These are phyloP conservation scores for Alviniconcha strummeri DNA, from an alignment of 2,888 invertebrate genomes.

Conservation along the genomic window DNA sequence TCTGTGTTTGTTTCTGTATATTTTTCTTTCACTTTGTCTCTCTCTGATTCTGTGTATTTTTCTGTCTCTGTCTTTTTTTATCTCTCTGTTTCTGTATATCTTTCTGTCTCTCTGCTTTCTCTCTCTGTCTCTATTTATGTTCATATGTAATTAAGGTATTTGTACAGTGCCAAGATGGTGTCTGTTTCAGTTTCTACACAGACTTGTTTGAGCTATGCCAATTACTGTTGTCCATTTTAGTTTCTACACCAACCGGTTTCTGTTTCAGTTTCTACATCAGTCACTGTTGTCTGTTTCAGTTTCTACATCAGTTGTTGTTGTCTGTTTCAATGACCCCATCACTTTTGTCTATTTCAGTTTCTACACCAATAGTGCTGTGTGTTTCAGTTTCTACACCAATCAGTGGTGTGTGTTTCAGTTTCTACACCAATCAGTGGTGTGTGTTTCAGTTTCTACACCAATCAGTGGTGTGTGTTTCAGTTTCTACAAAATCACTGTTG, in stretches of 20 bases:
- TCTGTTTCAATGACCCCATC: too few species aligned
- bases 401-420: conserved; percentile 76
- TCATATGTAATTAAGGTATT: neutral
- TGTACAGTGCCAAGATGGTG: neutral
- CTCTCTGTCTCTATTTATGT: neutral
- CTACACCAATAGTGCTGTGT: too few species aligned
- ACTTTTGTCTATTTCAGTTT: too few species aligned
- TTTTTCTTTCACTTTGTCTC: neutral
- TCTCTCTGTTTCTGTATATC: neutral
- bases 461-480: too few species aligned
- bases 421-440: neutral
- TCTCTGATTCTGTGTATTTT: neutral
- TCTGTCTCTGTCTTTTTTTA: neutral
- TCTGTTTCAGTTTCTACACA: neutral
- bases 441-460: neutral
- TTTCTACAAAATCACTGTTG: too few species aligned
- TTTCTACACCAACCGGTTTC: conserved; percentile 85
- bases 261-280: too few species aligned
- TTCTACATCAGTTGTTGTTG: too few species aligned
- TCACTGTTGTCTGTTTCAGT: too few species aligned
- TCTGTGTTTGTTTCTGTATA: neutral
- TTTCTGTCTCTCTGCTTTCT: neutral
- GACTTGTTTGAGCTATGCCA: too few species aligned
- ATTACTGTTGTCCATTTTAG: conserved; percentile 13
- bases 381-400: conserved; percentile 88